Conservation (phyloP, 2,888 invertebrate genomes). For the Hypolimnas misippus region DNA sequence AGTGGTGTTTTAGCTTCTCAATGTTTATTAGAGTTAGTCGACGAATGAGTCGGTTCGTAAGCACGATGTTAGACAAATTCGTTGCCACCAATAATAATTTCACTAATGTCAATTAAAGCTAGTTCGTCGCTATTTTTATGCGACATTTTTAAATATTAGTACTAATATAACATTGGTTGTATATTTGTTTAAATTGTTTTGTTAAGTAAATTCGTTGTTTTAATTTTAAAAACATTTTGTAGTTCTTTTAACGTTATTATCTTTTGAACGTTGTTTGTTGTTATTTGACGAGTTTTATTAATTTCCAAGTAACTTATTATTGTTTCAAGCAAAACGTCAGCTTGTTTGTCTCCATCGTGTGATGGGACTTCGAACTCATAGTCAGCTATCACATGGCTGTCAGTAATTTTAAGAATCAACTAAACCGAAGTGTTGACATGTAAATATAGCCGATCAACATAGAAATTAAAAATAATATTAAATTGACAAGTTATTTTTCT, state of each 20-base stretch:
- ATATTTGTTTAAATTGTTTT: no score
- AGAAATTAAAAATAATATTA: constrained; percentile 77
- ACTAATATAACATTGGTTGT: neutral
- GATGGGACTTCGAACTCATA: constrained; percentile 74
- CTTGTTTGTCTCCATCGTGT: constrained; percentile 77
- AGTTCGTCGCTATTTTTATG: neutral
- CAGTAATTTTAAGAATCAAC: constrained; percentile 82
- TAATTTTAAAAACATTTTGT: no score
- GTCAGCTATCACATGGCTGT: constrained; percentile 85
- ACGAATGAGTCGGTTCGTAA: constrained; percentile 80
- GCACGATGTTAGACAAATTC: constrained; percentile 78
- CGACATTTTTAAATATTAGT: neutral
- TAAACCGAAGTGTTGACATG: constrained; percentile 81
- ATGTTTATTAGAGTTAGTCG: constrained; percentile 84
- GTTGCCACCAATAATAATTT: constrained; percentile 49
- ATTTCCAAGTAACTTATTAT: constrained; percentile 34
- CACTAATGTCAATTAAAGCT: constrained; percentile 29
- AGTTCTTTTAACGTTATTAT: no score
- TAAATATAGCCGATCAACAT: constrained; percentile 83
- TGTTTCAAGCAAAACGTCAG: constrained; percentile 47
- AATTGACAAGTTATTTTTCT: constrained; percentile 83
- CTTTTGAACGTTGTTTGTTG: no score
- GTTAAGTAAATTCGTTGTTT: no score
- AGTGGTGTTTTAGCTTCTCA: constrained; percentile 81
- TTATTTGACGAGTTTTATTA: no score